A percentile compares a stretch with the other conserved stretches of the same genome.
These are phyloP conservation scores for Taxidea taxus DNA, from an alignment of 2,113 vertebrate genomes.

Conservation along the genomic window DNA sequence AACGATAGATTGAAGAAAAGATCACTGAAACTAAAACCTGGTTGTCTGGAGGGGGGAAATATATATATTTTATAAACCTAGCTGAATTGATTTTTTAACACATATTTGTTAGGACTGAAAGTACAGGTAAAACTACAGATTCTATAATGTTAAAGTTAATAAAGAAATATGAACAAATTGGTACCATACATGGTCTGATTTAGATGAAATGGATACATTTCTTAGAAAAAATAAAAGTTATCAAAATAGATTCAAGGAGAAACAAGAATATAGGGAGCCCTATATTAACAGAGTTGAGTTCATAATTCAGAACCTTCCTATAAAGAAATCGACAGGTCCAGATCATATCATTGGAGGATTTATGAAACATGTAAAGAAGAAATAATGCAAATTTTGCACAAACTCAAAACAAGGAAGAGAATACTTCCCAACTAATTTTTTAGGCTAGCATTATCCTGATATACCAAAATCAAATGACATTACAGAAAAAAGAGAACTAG, in stretches of 20 bases:
- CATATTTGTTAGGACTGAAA: neutral
- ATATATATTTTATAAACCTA: neutral
- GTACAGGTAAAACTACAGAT: neutral
- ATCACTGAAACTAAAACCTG: neutral
- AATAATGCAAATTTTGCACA: neutral
- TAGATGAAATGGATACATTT: neutral
- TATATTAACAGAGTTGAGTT: constrained; percentile 16
- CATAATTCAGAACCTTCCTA: neutral
- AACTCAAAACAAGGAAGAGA: neutral
- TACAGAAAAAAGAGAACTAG: neutral
- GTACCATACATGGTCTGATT: neutral
- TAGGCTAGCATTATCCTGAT: neutral
- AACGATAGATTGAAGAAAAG: neutral
- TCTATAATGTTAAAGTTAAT: neutral
- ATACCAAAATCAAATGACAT: neutral
- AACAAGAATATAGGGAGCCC: neutral
- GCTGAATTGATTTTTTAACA: neutral
- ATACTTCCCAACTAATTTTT: neutral
- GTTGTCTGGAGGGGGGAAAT: neutral
- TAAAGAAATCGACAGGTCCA: neutral
- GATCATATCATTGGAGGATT: neutral
- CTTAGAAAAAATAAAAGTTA: neutral
- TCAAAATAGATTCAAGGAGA: neutral
- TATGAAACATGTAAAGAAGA: neutral
- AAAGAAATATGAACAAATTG: neutral